Conservation (phyloP, 2,888 invertebrate species). For the Cacoxenus indagator region DNA sequence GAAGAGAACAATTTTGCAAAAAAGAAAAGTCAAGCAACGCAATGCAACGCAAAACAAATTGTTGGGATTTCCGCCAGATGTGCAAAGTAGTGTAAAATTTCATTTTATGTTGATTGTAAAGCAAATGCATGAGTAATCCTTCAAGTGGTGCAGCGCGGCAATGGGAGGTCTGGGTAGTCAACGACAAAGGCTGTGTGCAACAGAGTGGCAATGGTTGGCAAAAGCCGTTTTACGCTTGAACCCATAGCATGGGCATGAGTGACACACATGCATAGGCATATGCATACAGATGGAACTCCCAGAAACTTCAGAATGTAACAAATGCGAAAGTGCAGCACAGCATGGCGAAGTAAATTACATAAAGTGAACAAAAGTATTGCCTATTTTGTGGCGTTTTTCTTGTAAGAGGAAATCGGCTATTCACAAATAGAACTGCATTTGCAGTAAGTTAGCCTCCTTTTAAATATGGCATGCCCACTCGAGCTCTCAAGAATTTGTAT, state of each 20-base stretch:
- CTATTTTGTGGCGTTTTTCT: not conserved
- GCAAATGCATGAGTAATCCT: conserved; percentile 18
- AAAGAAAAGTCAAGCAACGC: not conserved
- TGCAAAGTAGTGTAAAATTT: conserved; percentile 22
- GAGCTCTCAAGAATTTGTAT: no score
- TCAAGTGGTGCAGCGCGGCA: not conserved
- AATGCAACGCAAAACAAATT: not conserved
- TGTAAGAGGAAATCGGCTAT: not conserved
- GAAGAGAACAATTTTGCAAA: not conserved
- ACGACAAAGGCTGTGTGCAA: conserved; percentile 4
- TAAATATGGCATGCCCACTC: no score
- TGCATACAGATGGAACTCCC: not conserved
- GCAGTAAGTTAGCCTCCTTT: no score
- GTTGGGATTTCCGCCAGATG: not conserved
- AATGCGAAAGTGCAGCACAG: not conserved
- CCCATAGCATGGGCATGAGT: not conserved
- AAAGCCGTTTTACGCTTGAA: not conserved
- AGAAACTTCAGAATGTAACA: not conserved
- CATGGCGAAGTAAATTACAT: not conserved
- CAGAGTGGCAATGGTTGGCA: conserved; percentile 1
- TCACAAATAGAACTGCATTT: not conserved
- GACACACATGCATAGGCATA: not conserved
- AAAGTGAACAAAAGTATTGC: not conserved
- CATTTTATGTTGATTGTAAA: conserved; percentile 18
- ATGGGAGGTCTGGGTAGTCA: conserved; percentile 3